phyloP scores from a whole-genome alignment of 2,888 invertebrate species.

The Scrobipalpa atriplicella region DNA sequence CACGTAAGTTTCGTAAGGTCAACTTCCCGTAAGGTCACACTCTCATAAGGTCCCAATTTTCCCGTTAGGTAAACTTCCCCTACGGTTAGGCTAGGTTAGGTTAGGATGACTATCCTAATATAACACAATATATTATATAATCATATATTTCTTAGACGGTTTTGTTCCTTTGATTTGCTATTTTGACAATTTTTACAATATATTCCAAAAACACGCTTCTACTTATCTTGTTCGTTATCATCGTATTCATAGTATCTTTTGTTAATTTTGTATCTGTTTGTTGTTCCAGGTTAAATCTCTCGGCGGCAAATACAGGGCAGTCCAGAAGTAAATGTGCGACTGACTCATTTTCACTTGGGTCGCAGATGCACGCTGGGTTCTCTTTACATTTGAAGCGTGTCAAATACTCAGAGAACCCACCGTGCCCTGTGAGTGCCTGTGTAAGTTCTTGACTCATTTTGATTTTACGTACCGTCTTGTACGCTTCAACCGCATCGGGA shows the following conservation, averaged over 20 bases:
- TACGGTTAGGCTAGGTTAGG: too few relatives aligned
- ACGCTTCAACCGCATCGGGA: constrained; percentile 16
- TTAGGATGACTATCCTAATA: too few relatives aligned
- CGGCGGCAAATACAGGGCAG: neutral
- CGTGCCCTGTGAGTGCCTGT: constrained; percentile 7
- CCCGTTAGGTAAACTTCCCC: too few relatives aligned
- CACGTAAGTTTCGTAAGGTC: too few relatives aligned
- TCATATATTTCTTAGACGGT: too few relatives aligned
- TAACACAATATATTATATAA: too few relatives aligned
- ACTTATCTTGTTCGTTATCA: too few relatives aligned
- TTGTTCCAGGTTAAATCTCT: neutral
- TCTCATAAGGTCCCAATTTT: too few relatives aligned
- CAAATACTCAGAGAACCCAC: constrained; percentile 20
- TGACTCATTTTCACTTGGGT: constrained; percentile 9
- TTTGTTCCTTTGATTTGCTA: too few relatives aligned
- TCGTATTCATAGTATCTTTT: neutral
- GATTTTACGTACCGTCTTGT: neutral
- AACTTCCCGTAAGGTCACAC: too few relatives aligned
- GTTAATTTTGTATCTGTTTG: neutral
- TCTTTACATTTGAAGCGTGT: constrained; percentile 13
- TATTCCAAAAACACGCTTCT: too few relatives aligned
- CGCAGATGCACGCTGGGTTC: constrained; percentile 30
- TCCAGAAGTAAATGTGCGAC: constrained; percentile 10
- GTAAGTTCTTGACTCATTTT: neutral
- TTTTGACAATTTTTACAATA: too few relatives aligned